phyloP scores from a whole-genome alignment of 1,140 invertebrate species.

The Drosophila simulans region DNA sequence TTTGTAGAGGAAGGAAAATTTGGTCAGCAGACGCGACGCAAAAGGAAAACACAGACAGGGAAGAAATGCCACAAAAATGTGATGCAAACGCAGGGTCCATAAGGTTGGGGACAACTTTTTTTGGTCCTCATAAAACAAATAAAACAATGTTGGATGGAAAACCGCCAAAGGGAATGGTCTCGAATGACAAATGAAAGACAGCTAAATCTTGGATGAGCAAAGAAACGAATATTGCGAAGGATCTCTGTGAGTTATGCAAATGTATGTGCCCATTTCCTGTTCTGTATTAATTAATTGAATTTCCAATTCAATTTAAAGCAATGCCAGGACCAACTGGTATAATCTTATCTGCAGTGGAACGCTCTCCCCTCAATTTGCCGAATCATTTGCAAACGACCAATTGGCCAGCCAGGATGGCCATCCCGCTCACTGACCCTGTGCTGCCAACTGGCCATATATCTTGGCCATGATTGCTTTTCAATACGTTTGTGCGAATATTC shows the following conservation, averaged over 20 bases:
- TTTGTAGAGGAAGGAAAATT: slow-evolving; percentile 3
- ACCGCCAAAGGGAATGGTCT: not conserved
- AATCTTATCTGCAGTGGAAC: slow-evolving; percentile 24
- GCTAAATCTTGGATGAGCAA: slow-evolving; percentile 13
- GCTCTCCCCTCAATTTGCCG: slow-evolving; percentile 33
- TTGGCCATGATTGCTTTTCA: slow-evolving; percentile 59
- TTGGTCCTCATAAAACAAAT: slow-evolving; percentile 2
- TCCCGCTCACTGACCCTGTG: slow-evolving; percentile 15
- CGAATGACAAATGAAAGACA: slow-evolving; percentile 40
- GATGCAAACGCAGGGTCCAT: not conserved
- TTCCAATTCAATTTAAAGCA: slow-evolving; percentile 30
- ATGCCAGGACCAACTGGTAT: not conserved
- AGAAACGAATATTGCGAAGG: slow-evolving; percentile 6
- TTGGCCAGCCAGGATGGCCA: slow-evolving; percentile 34
- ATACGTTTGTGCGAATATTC: slow-evolving; percentile 28
- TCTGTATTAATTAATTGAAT: slow-evolving; percentile 26
- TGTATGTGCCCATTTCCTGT: not conserved
- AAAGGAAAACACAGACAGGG: slow-evolving; percentile 22
- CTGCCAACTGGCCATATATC: slow-evolving; percentile 51
- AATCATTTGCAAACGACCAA: slow-evolving; percentile 42
- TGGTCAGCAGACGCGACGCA: slow-evolving; percentile 30
- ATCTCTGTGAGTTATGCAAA: slow-evolving; percentile 27
- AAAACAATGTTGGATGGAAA: slow-evolving; percentile 15
- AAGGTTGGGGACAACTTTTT: not conserved
- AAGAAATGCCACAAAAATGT: slow-evolving; percentile 2